A percentile compares a stretch with the other conserved stretches of the same genome.
Conservation (phyloP, 2,888 invertebrate genomes). For the Polyommatus icarus region DNA sequence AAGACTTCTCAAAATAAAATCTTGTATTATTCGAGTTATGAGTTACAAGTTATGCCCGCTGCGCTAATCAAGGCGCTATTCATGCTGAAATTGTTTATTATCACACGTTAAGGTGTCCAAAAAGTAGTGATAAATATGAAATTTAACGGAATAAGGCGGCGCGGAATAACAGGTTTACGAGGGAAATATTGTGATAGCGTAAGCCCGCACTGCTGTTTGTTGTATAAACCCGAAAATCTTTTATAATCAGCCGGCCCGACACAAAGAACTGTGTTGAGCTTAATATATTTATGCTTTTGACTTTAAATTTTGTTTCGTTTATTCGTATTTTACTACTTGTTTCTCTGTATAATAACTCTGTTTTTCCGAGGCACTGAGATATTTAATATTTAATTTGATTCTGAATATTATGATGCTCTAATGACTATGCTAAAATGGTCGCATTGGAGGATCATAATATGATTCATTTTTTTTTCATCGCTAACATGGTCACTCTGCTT, state of each 20-base stretch:
- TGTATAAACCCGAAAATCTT: slow-evolving; percentile 5
- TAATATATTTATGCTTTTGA: background rate
- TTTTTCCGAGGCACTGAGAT: background rate
- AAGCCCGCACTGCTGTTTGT: slow-evolving; percentile 2
- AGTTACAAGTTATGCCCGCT: too few species aligned
- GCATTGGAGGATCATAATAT: too few species aligned
- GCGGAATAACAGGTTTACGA: background rate
- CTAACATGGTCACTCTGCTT: too few species aligned
- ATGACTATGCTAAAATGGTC: too few species aligned
- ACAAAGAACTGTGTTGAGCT: background rate
- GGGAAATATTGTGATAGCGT: background rate
- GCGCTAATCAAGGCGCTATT: too few species aligned
- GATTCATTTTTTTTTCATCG: too few species aligned
- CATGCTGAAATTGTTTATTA: background rate
- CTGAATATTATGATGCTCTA: too few species aligned
- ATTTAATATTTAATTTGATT: background rate
- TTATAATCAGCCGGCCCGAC: slow-evolving; percentile 10
- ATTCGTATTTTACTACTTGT: background rate
- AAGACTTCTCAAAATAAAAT: too few species aligned
- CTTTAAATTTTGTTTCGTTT: background rate
- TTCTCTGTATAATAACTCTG: background rate
- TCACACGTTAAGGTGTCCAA: too few species aligned
- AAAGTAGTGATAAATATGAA: background rate
- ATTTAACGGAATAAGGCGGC: background rate
- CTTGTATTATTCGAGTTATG: too few species aligned